Conservation (phyloP, 2,888 invertebrate species). For the Ischnus inquisitorius region DNA sequence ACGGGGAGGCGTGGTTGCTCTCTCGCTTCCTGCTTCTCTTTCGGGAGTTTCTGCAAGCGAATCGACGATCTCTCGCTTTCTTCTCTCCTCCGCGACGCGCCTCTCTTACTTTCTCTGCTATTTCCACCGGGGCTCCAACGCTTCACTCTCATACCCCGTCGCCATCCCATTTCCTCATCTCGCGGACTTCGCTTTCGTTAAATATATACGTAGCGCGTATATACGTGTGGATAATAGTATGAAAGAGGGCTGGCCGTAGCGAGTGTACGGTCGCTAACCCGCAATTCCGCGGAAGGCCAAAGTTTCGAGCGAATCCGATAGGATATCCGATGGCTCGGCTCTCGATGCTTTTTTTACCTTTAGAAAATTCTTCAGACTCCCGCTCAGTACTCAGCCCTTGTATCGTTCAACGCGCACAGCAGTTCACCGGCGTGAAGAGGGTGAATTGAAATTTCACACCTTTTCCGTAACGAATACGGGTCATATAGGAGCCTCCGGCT, state of each 20-base stretch:
- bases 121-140: conserved; percentile 45
- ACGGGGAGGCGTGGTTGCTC: conserved; percentile 22
- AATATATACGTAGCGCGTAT: conserved; percentile 47
- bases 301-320: conserved; percentile 63
- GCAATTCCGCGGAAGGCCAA: conserved; percentile 51
- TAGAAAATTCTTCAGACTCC: conserved; percentile 57
- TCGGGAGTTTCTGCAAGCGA: conserved; percentile 53
- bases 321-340: conserved; percentile 62
- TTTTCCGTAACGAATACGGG: conserved; percentile 7
- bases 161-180: conserved; percentile 40
- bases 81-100: conserved; percentile 5
- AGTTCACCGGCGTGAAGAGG: background rate
- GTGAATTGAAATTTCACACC: conserved; percentile 62
- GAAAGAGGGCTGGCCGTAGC: conserved; percentile 33
- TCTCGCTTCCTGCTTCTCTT: conserved; percentile 54
- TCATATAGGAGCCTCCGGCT: too few species aligned
- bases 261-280: conserved; percentile 47
- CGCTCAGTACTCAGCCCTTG: background rate
- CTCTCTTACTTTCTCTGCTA: conserved; percentile 30
- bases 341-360: conserved; percentile 42
- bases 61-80: conserved; percentile 49
- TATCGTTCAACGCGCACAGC: background rate
- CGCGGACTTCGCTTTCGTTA: conserved; percentile 53
- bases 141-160: conserved; percentile 44
- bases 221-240: conserved; percentile 7